Evolutionary conservation across 2,113 vertebrate species (phyloP).

Genomic region (Hyperopisus bebe): DNA sequence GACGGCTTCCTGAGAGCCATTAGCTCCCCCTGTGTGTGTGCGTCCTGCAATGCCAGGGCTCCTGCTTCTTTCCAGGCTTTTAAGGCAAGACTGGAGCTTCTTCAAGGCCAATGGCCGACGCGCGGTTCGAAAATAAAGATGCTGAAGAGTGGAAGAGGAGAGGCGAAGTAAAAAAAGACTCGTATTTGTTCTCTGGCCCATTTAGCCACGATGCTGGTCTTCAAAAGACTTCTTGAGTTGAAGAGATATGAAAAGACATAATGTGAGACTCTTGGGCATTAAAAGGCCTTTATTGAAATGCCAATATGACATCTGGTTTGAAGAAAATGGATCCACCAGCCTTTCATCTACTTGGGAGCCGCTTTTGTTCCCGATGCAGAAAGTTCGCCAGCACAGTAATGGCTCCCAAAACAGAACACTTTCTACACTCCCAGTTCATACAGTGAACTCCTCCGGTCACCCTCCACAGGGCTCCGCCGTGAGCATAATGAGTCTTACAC

Average conservation of each 20-base stretch:
- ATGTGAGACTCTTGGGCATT: constrained; percentile 59
- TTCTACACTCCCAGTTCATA: constrained; percentile 6
- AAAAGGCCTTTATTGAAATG: constrained; percentile 68
- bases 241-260: constrained; percentile 57
- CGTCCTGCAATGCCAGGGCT: constrained; percentile 26
- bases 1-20: constrained; percentile 33
- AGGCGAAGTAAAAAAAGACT: constrained; percentile 35
- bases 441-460: neutral
- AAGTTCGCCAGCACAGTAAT: constrained; percentile 46
- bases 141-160: constrained; percentile 40
- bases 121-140: constrained; percentile 55
- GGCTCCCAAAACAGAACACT: constrained; percentile 33
- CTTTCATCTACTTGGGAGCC: constrained; percentile 63
- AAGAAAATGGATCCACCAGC: constrained; percentile 66
- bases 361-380: constrained; percentile 38
- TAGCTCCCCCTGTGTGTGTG: constrained; percentile 30
- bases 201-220: constrained; percentile 48
- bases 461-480: neutral
- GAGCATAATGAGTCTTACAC: constrained; percentile 11
- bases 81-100: constrained; percentile 61
- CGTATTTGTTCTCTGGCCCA: constrained; percentile 51
- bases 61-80: constrained; percentile 58
- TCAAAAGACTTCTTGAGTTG: constrained; percentile 64
- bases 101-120: constrained; percentile 53
- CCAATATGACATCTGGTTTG: constrained; percentile 54